Conservation (phyloP, 2,888 invertebrate species). For the Chaetogeoica ovagalla region DNA sequence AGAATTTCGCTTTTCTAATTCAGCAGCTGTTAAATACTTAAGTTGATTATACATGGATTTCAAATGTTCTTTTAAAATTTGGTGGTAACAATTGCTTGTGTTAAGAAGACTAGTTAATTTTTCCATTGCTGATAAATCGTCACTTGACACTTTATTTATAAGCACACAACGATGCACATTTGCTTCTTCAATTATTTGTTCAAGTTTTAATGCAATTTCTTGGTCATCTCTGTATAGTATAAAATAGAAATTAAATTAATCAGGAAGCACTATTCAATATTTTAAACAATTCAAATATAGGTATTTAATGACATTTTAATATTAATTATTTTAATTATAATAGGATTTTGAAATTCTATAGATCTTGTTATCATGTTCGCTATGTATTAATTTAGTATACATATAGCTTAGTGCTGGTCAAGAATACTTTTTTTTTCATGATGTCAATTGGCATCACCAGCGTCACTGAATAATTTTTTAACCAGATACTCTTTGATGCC, state of each 20-base stretch:
- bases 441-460: too few species aligned
- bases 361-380: too few species aligned
- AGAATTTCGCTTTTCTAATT: slow-evolving; percentile 29
- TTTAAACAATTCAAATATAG: too few species aligned
- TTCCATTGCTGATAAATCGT: slow-evolving; percentile 33
- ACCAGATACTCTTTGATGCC: too few species aligned
- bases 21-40: slow-evolving; percentile 35
- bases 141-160: slow-evolving; percentile 23
- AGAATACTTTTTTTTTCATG: too few species aligned
- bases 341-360: too few species aligned
- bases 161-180: slow-evolving; percentile 23
- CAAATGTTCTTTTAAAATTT: slow-evolving; percentile 46
- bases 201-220: slow-evolving; percentile 33
- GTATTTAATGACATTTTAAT: too few species aligned
- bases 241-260: slow-evolving; percentile 8
- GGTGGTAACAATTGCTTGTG: slow-evolving; percentile 39
- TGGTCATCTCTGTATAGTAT: slow-evolving; percentile 6
- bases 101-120: slow-evolving; percentile 35
- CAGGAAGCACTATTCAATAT: too few species aligned
- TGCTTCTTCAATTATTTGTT: slow-evolving; percentile 33
- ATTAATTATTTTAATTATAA: too few species aligned
- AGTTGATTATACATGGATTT: slow-evolving; percentile 46
- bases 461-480: too few species aligned
- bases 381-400: too few species aligned
- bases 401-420: too few species aligned